Evolutionary conservation across 2,888 invertebrate species (phyloP), one percentile per base, ranked within the genome.

Genomic region (Plebejus melissa): DNA sequence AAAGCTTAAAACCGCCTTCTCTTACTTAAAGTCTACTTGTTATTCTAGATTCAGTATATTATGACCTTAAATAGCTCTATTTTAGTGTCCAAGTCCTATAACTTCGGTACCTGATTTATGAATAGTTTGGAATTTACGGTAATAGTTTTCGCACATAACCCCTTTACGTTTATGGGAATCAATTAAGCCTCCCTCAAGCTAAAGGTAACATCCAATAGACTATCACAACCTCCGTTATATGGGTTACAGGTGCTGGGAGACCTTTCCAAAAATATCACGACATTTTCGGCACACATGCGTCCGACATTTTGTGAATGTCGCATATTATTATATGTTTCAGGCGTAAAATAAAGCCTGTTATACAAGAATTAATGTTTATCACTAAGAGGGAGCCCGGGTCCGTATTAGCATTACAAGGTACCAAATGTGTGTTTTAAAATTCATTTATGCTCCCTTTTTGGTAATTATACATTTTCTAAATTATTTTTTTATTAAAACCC

Each of bases 251-350:
- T 77, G 78, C 76, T 74, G 54, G 74, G 78, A 77, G 79, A 76
- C 79, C 80, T 80, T 79, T 78, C 76, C 76, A 76, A 76, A 82
- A 82, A 83, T 83, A 82, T 78, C 84, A 79, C 77, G 83, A 81
- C 83, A 82, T 83, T 83, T 81, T 75, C 77, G 77, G 69, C 80
- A 79, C 80, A 80, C 28, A 36, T 81, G 82, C 80, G 79, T 78
- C 79, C 79, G 81, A 78, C 81, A 82, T 81, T 83, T 82, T 78
- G 77, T 76, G 80, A 83, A 82, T 81, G 83, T 81, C 80, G 78
- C 79, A 78, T 77, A 79, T 79, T 77, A 79, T 79, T 79, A 77
- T 76, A 76, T 78, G 71, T 76, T 60, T 71, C 76, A 77, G 22
- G 50, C 32, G 50, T 72, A 54, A 54, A 72, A 22, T 72, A 50